These are phyloP conservation scores for Danio choprae DNA, from an alignment of 2,797 vertebrate species.

Conservation along the genomic window DNA sequence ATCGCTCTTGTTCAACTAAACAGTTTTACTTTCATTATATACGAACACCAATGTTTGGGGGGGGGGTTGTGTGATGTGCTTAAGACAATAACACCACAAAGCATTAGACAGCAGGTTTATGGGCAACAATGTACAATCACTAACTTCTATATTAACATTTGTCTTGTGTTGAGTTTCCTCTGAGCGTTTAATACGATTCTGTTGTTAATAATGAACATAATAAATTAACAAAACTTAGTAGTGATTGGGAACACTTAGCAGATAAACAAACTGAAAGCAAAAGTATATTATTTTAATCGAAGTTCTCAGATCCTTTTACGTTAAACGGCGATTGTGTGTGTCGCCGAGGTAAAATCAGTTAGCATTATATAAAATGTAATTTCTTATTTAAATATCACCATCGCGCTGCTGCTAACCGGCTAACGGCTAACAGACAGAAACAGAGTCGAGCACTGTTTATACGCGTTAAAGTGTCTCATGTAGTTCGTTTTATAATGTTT, in stretches of 20 bases:
- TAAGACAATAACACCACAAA: background rate
- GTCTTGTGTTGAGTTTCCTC: background rate
- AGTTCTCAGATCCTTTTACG: background rate
- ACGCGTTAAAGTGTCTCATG: background rate
- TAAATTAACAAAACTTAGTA: background rate
- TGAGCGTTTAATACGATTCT: background rate
- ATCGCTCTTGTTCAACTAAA: background rate
- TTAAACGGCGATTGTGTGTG: background rate
- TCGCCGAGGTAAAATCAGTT: background rate
- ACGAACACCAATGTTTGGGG: accelerated
- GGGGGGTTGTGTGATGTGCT: background rate
- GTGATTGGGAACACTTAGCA: background rate
- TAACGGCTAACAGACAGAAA: slow-evolving; percentile 33
- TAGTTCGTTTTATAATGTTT: background rate
- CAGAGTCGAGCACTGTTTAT: background rate
- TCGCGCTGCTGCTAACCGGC: slow-evolving; percentile 21
- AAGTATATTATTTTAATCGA: background rate
- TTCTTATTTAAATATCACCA: background rate
- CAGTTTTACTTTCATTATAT: background rate
- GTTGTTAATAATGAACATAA: background rate
- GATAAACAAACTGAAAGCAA: slow-evolving; percentile 3
- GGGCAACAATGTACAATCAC: background rate
- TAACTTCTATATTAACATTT: background rate
- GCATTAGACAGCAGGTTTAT: background rate
- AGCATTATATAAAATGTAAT: background rate